A percentile compares a stretch with the other conserved stretches of the same genome.
Conservation (phyloP, 2,113 vertebrate genomes). For the Gnathonemus echidnorhynchus region DNA sequence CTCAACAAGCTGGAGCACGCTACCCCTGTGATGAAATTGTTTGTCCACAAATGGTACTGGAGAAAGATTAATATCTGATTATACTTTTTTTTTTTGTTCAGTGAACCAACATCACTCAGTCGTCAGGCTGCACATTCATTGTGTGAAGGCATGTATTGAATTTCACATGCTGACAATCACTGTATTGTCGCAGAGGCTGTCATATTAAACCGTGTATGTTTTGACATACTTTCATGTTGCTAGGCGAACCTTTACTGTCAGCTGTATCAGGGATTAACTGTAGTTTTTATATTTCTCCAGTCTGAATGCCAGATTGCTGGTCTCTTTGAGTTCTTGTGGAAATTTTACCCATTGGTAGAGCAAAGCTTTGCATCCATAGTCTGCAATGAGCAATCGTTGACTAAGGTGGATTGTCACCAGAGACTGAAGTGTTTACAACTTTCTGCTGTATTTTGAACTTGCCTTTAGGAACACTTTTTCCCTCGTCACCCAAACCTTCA, state of each 20-base stretch:
- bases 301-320: not conserved
- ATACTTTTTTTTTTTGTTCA: not conserved
- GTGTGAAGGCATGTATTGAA: not conserved
- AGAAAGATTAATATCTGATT: not conserved
- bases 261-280: not conserved
- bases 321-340: not conserved
- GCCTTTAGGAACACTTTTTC: not conserved
- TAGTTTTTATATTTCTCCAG: not conserved
- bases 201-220: slow-evolving; percentile 3
- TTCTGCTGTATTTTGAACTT: not conserved
- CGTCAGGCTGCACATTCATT: not conserved
- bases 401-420: not conserved
- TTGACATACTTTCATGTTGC: slow-evolving; percentile 6
- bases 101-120: not conserved
- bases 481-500: not conserved
- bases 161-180: slow-evolving; percentile 4
- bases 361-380: not conserved
- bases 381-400: not conserved
- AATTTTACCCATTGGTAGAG: not conserved
- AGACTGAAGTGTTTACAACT: not conserved
- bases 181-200: not conserved
- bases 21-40: not conserved
- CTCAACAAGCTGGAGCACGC: not conserved
- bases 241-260: not conserved
- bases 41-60: not conserved